Evolutionary conservation across 2,888 invertebrate species (phyloP).

Genomic region (Pachliopta kotzebuea): DNA sequence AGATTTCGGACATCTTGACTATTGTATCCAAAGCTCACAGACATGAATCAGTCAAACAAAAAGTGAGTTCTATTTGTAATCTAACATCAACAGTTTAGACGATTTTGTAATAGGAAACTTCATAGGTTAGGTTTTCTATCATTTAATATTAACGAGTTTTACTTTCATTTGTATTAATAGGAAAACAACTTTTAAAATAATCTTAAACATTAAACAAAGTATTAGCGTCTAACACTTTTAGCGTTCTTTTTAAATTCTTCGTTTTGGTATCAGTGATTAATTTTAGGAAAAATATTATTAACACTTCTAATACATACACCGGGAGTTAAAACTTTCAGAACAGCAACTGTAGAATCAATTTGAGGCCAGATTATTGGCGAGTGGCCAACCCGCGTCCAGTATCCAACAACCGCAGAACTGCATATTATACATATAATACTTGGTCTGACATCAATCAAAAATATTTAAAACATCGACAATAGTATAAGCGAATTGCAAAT

Average conservation of each 20-base stretch:
- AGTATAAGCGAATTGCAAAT: conserved; percentile 1
- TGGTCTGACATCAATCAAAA: conserved; percentile 43
- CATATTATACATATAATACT: conserved; percentile 47
- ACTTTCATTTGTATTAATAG: too few relatives aligned
- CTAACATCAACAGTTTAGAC: background rate
- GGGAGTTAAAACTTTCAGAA: conserved; percentile 61
- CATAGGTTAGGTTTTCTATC: background rate
- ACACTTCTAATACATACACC: conserved; percentile 57
- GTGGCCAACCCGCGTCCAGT: conserved; percentile 53
- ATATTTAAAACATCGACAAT: conserved; percentile 33
- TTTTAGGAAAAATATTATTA: conserved; percentile 46
- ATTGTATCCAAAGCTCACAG: conserved; percentile 3
- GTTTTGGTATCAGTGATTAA: background rate
- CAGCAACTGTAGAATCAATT: conserved; percentile 70
- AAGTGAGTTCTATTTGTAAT: background rate
- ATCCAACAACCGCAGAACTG: conserved; percentile 51
- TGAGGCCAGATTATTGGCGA: conserved; percentile 67
- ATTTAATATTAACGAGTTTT: too few relatives aligned
- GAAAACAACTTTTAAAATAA: too few relatives aligned
- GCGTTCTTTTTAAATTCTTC: background rate
- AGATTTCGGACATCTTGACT: conserved; percentile 12
- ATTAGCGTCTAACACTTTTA: background rate
- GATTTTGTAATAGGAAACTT: background rate
- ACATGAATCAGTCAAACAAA: conserved; percentile 9
- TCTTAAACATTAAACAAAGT: background rate